A percentile compares a stretch with the other conserved stretches of the same genome.
Conservation (phyloP, 1,140 invertebrate species). For the Drosophila fuyamai region DNA sequence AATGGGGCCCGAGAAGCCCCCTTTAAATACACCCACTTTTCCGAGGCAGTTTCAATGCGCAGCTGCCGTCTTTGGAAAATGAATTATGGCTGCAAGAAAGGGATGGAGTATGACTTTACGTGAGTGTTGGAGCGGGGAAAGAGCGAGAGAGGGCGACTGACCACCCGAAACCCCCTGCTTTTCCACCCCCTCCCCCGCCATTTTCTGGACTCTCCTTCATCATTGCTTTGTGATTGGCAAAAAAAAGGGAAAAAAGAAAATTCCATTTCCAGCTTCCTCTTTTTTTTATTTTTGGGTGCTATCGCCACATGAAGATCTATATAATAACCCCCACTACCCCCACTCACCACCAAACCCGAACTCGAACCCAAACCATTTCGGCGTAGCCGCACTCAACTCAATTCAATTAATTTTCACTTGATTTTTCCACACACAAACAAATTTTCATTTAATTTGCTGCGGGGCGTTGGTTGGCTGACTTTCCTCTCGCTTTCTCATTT, state of each 20-base stretch:
- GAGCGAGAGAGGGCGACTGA: slow-evolving; percentile 13
- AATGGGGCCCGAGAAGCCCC: slow-evolving; percentile 9
- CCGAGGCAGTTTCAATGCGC: slow-evolving; percentile 58
- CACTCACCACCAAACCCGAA: slow-evolving; percentile 25
- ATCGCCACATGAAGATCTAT: slow-evolving; percentile 37
- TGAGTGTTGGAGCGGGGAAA: background rate
- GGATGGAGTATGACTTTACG: slow-evolving; percentile 5
- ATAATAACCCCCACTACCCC: background rate
- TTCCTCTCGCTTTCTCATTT: slow-evolving; percentile 4
- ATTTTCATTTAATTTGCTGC: slow-evolving; percentile 82
- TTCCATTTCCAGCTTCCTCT: slow-evolving; percentile 45
- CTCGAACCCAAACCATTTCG: slow-evolving; percentile 46
- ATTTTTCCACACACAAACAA: slow-evolving; percentile 83
- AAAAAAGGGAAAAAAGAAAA: slow-evolving; percentile 44
- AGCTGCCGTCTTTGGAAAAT: slow-evolving; percentile 70
- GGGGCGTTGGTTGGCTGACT: slow-evolving; percentile 50
- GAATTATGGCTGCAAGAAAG: slow-evolving; percentile 43
- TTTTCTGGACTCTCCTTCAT: slow-evolving; percentile 48
- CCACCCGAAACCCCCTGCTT: slow-evolving; percentile 1
- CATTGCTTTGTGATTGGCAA: slow-evolving; percentile 69
- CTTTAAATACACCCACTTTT: slow-evolving; percentile 15
- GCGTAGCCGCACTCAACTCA: slow-evolving; percentile 78
- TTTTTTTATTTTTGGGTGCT: slow-evolving; percentile 11
- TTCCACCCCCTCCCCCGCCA: slow-evolving; percentile 10
- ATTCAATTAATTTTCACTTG: slow-evolving; percentile 85